These are phyloP conservation scores for Alfaro cultratus DNA, from an alignment of 2,797 vertebrate species.

Conservation along the genomic window DNA sequence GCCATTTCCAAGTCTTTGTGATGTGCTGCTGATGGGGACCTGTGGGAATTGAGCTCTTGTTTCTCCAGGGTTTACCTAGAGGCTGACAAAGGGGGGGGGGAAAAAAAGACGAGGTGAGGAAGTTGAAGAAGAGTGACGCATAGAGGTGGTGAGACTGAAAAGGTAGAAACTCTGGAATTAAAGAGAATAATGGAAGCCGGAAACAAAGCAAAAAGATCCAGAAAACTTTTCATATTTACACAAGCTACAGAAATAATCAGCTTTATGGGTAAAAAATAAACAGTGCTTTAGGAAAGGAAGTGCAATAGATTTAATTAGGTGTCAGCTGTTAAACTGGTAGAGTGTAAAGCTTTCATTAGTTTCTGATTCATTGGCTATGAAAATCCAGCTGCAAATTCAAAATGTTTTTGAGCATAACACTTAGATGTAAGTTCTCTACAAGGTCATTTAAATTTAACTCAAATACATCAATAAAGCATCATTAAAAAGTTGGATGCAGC, in stretches of 20 bases:
- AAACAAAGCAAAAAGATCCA: conserved; percentile 15
- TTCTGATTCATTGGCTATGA: conserved; percentile 24
- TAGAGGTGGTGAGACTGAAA: conserved; percentile 23
- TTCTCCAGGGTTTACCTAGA: conserved; percentile 46
- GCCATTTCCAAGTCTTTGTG: conserved; percentile 48
- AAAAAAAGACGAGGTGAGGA: not conserved
- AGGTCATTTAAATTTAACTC: not conserved
- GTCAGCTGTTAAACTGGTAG: conserved; percentile 40
- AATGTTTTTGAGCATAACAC: not conserved
- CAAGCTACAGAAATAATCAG: conserved; percentile 43
- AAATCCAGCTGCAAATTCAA: conserved; percentile 37
- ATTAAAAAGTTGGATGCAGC: not conserved
- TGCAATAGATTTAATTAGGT: conserved; percentile 53
- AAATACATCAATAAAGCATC: not conserved
- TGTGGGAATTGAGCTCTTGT: conserved; percentile 22
- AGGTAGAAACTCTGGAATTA: conserved; percentile 1
- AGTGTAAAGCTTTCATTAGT: conserved; percentile 47
- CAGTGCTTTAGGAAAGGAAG: conserved; percentile 29
- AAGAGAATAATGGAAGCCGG: conserved; percentile 3
- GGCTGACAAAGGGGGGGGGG: conserved; percentile 20
- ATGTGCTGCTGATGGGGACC: conserved; percentile 44
- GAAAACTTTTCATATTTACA: conserved; percentile 40
- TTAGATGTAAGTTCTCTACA: not conserved
- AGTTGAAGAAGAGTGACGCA: conserved; percentile 19
- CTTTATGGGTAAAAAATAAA: conserved; percentile 39